Evolutionary conservation across 2,797 vertebrate species (phyloP), one percentile per base, ranked within the genome.

Genomic region (Allobates femoralis): DNA sequence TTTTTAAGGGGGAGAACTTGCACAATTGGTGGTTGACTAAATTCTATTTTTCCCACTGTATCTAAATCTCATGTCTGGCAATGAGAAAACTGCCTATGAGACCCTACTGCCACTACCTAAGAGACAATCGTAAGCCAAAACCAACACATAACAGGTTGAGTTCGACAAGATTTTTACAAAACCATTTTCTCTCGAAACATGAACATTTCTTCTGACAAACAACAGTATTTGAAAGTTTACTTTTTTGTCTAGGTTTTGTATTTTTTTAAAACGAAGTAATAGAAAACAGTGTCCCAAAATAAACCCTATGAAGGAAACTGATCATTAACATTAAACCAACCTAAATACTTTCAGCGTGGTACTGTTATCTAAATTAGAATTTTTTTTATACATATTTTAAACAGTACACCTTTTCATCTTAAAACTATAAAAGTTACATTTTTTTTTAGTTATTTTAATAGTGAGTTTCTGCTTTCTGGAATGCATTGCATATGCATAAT

Each of bases 241-340:
- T 46, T 2, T 46, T 46, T 46, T 46, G 7, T 8, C 6, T 5
- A 3, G 5, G 41, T 14, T 62, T 3, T 26, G 58, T 32, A 18
- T 32, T 18, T 10, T 15, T 71, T 41, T 71, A 71, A 71, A n/a
- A 23, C 14, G 23, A 71, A 41, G 67, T 71, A n/a, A 11, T 41
- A 41, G 19, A 71, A 34, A 21, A 69, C 10, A 69, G 18, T 34
- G 32, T 71, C 19, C 34, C 2, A 71, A 71, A 71, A 34, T 34
- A 71, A 71, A 81, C 18, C 3, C 26, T 18, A 30, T 14, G 16
- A 50, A 66, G 11, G 79, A 67, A 51, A 51, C 28, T 81, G n/a
- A 67, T 46, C 79, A 71, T 82, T 51, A 81, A 56, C 80, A 82
- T 71, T 55, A 32, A 55, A 32, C 56, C 53, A 80, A 82, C 64